Base-by-base conservation (phyloP, 2,888 invertebrate species). In the Watsonalla binaria region DNA sequence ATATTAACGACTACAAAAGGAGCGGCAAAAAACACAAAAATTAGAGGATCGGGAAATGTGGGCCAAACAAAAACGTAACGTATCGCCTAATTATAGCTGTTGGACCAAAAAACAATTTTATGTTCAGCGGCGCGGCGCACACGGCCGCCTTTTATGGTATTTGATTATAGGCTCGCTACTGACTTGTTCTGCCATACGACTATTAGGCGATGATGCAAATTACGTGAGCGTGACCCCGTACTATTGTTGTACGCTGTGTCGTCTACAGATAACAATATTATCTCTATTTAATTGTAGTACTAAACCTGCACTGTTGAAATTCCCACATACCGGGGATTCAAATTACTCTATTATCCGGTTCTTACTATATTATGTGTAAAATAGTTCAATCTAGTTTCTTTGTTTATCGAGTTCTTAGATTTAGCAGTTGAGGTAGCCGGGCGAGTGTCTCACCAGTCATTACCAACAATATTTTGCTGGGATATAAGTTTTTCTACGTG, bases 1-100 rank as follows among this genome's bases (percentile, higher is more conserved):
- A 90, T 90, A 90, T 90, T 90, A 90, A 90, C 90, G 89, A 90
- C 89, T 89, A 90, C 90, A 90, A 90, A 90, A 90, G 89, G 82
- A 83, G 80, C 83, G 83, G 86, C 85, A 88, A 90, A 90, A 90
- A 90, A 88, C 79, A 79, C 74, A 86, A 84, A 90, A 90, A 90
- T 90, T 90, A 90, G 89, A 87, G 89, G 89, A 89, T 89, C 88
- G 88, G 84, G 86, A 90, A 88, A 90, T 90, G 90, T 90, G 90
- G 89, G 87, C 87, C 90, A 90, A 89, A 90, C 90, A 90, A 90
- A 90, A 90, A 90, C 86, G 85, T 86, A 87, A 89, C 88, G 84
- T 84, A 90, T 88, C 84, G 86, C 78, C 86, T 90, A 90, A 90
- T 90, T 90, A 90, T 90, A 90, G 90, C 82, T 85, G 84, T 89